A percentile compares a stretch with the other conserved stretches of the same genome.
phyloP scores from a whole-genome alignment of 2,113 vertebrate genomes.

The Pollachius pollachius region DNA sequence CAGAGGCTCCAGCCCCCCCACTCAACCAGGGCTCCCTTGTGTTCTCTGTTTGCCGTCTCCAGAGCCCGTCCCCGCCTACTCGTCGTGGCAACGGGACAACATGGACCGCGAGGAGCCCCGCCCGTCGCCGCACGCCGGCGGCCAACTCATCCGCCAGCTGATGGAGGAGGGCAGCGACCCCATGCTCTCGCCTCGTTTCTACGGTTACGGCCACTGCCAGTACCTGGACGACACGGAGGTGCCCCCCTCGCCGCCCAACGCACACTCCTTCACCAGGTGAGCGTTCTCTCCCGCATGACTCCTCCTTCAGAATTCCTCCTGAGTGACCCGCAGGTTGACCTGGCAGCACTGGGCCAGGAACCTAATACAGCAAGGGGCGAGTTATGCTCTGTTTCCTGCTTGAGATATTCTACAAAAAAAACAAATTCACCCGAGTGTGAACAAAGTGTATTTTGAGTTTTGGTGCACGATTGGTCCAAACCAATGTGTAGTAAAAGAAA shows the following conservation, averaged over 20 bases:
- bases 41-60: slow-evolving; percentile 28
- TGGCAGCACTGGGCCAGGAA: no score
- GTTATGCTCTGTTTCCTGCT: not conserved
- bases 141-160: slow-evolving; percentile 87
- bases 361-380: no score
- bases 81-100: slow-evolving; percentile 83
- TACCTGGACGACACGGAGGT: slow-evolving; percentile 96
- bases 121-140: slow-evolving; percentile 86
- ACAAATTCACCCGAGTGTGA: no score
- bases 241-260: slow-evolving; percentile 94
- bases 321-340: no score
- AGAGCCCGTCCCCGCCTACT: slow-evolving; percentile 86
- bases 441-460: no score
- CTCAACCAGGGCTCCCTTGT: no score
- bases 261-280: slow-evolving; percentile 94
- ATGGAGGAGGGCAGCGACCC: slow-evolving; percentile 90
- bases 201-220: slow-evolving; percentile 87
- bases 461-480: no score
- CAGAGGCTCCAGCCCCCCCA: no score
- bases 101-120: slow-evolving; percentile 84
- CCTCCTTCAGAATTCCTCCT: no score
- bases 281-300: not conserved
- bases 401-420: no score
- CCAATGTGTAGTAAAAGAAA: not conserved
- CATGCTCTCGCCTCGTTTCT: slow-evolving; percentile 95